Conservation (phyloP, 2,888 invertebrate genomes). For the Dendrolimus houi region DNA sequence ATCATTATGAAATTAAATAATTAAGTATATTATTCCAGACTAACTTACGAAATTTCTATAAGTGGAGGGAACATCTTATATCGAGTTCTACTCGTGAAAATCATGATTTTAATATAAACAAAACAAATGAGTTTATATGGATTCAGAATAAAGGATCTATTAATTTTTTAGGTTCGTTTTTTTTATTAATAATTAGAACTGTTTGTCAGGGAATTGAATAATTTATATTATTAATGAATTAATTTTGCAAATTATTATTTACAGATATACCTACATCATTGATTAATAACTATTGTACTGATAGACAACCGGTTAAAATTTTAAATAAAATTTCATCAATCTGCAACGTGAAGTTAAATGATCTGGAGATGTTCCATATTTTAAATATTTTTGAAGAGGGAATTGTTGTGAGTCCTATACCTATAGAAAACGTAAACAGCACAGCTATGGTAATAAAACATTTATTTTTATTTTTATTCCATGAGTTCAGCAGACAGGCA, state of each 20-base stretch:
- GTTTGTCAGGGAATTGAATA: too few relatives aligned
- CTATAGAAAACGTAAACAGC: slow-evolving; percentile 35
- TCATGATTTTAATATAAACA: slow-evolving; percentile 33
- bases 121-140: slow-evolving; percentile 45
- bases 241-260: slow-evolving; percentile 15
- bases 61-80: background rate
- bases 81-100: background rate
- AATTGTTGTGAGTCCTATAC: slow-evolving; percentile 41
- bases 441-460: slow-evolving; percentile 36
- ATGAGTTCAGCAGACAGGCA: too few relatives aligned
- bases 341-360: slow-evolving; percentile 47
- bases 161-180: slow-evolving; percentile 38
- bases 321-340: slow-evolving; percentile 38
- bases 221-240: too few relatives aligned
- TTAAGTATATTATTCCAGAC: slow-evolving; percentile 4
- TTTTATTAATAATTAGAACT: too few relatives aligned
- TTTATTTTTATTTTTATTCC: background rate
- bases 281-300: slow-evolving; percentile 48
- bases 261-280: slow-evolving; percentile 47
- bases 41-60: background rate
- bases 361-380: slow-evolving; percentile 55
- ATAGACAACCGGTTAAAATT: slow-evolving; percentile 41
- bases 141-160: slow-evolving; percentile 40
- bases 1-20: slow-evolving; percentile 1
- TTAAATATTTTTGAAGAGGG: slow-evolving; percentile 35